Percentiles rank a stretch among this genome's conserved stretches.
These are phyloP conservation scores for Stylophora pistillata DNA, from an alignment of 64 coral and sea anemone species.

Conservation along the genomic window DNA sequence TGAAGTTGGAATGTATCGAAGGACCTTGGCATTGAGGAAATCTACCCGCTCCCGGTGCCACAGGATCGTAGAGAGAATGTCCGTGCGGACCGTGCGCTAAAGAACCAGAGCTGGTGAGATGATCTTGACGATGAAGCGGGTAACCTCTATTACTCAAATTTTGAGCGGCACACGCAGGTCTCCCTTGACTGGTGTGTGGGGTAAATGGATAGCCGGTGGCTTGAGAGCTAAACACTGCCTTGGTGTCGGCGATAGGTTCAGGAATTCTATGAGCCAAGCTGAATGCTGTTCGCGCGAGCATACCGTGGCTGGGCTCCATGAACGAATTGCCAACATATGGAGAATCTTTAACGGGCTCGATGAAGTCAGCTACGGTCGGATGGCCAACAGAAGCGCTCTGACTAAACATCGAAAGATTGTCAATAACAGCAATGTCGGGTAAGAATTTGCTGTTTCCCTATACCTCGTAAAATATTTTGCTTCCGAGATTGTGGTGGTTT, in stretches of 20 bases:
- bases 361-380: slow-evolving; percentile 47
- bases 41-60: slow-evolving; percentile 18
- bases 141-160: slow-evolving; percentile 33
- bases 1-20: slow-evolving; percentile 54
- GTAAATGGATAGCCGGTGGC: slow-evolving; percentile 48
- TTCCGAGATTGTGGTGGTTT: slow-evolving; percentile 26
- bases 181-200: slow-evolving; percentile 54
- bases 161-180: slow-evolving; percentile 59
- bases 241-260: slow-evolving; percentile 54
- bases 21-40: slow-evolving; percentile 60
- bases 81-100: slow-evolving; percentile 43
- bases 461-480: slow-evolving; percentile 26
- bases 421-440: slow-evolving; percentile 51
- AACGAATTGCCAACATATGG: slow-evolving; percentile 57
- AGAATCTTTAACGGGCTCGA: slow-evolving; percentile 66
- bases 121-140: slow-evolving; percentile 33
- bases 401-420: slow-evolving; percentile 66
- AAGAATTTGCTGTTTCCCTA: not conserved
- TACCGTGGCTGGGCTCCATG: slow-evolving; percentile 54
- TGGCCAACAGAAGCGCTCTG: slow-evolving; percentile 63
- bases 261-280: slow-evolving; percentile 57
- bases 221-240: slow-evolving; percentile 40
- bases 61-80: slow-evolving; percentile 49
- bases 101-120: slow-evolving; percentile 26
- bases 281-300: slow-evolving; percentile 56